These are phyloP conservation scores for Podocnemis expansa DNA, from an alignment of 2,113 vertebrate species.

Conservation along the genomic window DNA sequence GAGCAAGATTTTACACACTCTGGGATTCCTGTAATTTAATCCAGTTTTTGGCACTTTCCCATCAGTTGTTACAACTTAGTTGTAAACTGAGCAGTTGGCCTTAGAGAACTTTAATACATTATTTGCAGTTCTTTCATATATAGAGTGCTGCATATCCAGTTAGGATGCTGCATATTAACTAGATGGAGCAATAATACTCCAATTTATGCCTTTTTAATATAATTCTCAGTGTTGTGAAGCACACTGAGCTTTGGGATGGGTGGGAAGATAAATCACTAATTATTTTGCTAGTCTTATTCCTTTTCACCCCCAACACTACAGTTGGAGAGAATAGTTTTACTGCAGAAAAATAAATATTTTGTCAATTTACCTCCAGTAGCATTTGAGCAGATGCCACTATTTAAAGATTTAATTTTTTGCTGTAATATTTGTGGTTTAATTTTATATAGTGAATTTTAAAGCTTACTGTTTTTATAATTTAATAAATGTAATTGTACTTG, in stretches of 20 bases:
- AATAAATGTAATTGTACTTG: constrained; percentile 28
- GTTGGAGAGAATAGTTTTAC: background rate
- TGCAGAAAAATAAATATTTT: no score
- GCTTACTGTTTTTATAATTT: constrained; percentile 27
- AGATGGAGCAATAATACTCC: constrained; percentile 56
- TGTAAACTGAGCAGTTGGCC: background rate
- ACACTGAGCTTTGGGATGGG: background rate
- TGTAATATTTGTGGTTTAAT: constrained; percentile 11
- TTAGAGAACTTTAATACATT: accelerated
- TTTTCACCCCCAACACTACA: background rate
- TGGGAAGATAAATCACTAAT: background rate
- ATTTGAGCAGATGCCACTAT: background rate
- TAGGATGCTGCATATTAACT: background rate
- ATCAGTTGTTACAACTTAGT: background rate
- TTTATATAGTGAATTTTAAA: constrained; percentile 39
- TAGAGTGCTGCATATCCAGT: background rate
- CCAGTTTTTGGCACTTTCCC: constrained; percentile 46
- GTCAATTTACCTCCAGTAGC: background rate
- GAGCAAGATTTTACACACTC: background rate
- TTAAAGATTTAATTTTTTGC: background rate
- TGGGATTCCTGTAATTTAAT: background rate
- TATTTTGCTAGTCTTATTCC: background rate
- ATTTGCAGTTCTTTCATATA: background rate
- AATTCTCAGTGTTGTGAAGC: background rate
- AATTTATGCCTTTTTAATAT: background rate